Evolutionary conservation across 2,888 invertebrate genomes (phyloP).

Genomic region (Diabrotica balteata): DNA sequence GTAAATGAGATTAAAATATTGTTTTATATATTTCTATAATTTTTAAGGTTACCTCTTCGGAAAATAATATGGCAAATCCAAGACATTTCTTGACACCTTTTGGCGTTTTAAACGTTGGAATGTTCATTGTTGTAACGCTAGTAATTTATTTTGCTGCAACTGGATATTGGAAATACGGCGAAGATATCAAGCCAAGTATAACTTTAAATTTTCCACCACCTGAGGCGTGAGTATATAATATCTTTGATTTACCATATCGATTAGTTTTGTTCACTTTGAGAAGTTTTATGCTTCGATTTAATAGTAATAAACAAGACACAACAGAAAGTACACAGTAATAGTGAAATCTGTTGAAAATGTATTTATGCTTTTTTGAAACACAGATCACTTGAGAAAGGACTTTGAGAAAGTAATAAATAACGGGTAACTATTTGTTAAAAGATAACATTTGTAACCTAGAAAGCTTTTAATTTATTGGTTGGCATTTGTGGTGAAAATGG

Average conservation of each 20-base stretch:
- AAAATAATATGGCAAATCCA: conserved; percentile 89
- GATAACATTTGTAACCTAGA: no score
- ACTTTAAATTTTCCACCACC: conserved; percentile 79
- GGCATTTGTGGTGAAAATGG: no score
- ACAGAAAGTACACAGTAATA: no score
- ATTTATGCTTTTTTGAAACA: no score
- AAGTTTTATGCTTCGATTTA: no score
- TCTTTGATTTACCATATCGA: background rate
- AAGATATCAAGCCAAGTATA: conserved; percentile 73
- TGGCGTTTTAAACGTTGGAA: conserved; percentile 84
- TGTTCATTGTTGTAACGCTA: conserved; percentile 77
- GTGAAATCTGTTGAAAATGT: no score
- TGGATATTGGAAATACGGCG: conserved; percentile 84
- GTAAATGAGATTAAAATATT: no score
- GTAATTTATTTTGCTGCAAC: conserved; percentile 83
- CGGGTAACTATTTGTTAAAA: no score
- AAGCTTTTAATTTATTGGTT: no score
- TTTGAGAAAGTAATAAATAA: no score
- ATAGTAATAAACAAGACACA: no score
- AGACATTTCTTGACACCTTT: conserved; percentile 76
- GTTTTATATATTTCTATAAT: background rate
- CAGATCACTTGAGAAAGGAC: no score
- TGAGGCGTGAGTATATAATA: conserved; percentile 61
- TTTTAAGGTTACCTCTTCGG: conserved; percentile 83
- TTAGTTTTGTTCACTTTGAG: background rate